Evolutionary conservation across 2,888 invertebrate genomes (phyloP), one percentile per base, ranked within the genome.

Genomic region (Teleogryllus oceanicus): DNA sequence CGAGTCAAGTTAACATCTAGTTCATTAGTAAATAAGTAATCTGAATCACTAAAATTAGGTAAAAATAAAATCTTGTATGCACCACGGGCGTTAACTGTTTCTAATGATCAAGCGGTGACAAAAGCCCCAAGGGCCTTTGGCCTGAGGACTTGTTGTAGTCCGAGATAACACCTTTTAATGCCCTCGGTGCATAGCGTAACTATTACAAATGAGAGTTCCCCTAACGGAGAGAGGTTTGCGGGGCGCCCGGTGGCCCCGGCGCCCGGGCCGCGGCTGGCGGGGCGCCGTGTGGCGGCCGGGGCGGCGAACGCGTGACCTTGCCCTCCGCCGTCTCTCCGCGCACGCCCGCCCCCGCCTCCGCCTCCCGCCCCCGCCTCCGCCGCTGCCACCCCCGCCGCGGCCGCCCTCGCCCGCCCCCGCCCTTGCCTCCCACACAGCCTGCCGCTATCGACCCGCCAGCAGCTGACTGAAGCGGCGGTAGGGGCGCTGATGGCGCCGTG

Each of bases 301-400:
- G 62, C 62, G 62, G 62, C 62, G 62, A 62, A 62, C 62, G 62
- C 62, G 62, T 62, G 62, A 62, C 62, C 62, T 62, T 62, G 62
- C 62, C 62, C 62, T n/a, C 62, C n/a, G n/a, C 62, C 62, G 13
- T n/a, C n/a, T 18, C 62, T 18, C 62, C 62, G 16, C 62, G 13
- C 16, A 13, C 13, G n/a, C n/a, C 62, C 62, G 16, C 62, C n/a
- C n/a, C 37, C 37, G 8, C 37, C 37, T 24, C 24, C 24, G 4
- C 24, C 24, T 21, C 11, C 62, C 13, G 4, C 62, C 62, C n/a
- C n/a, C 62, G 16, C n/a, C 62, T 12, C 13, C 62, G n/a, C 62
- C 4, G 16, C 62, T 62, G 62, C 62, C 13, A 62, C n/a, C 62
- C 62, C 62, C 62, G 13, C n/a, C 37, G 0, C 37, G 37, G 37